Percentiles rank a stretch among this genome's conserved stretches.
Conservation (phyloP, 2,113 vertebrate species). For the Tragelaphus strepsiceros region DNA sequence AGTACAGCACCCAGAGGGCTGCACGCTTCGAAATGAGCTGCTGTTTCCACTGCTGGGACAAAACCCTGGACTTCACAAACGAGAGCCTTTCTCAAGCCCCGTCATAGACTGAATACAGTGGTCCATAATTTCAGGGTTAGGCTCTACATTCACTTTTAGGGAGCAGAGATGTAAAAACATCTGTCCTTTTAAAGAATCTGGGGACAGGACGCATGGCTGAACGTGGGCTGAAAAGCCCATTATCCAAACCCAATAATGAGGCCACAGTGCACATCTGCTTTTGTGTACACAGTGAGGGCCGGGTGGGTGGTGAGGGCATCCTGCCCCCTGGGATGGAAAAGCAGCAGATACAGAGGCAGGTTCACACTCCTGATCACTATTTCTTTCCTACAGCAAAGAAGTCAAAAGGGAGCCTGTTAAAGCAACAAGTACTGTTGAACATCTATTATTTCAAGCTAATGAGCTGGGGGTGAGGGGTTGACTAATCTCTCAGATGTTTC, state of each 20-base stretch:
- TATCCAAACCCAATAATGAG: accelerated
- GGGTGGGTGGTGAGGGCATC: accelerated
- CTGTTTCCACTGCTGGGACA: background rate
- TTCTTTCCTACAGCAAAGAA: background rate
- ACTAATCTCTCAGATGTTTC: background rate
- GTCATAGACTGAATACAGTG: accelerated
- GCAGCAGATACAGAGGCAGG: no score
- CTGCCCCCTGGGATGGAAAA: accelerated
- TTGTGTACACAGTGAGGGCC: accelerated
- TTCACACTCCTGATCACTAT: accelerated
- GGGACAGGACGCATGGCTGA: background rate
- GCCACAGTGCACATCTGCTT: accelerated
- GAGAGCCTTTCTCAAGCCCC: background rate
- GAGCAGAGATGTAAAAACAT: background rate
- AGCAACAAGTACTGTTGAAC: background rate
- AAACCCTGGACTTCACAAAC: background rate
- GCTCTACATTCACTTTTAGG: no score
- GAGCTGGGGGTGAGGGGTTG: background rate
- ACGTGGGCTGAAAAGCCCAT: background rate
- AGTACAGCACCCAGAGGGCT: constrained; percentile 23
- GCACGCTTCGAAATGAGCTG: background rate
- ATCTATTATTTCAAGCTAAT: no score
- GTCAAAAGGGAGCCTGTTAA: background rate
- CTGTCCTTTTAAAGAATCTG: background rate
- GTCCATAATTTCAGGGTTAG: background rate